phyloP scores from a whole-genome alignment of 2,888 invertebrate genomes.

The Gisinianus flammeolus region DNA sequence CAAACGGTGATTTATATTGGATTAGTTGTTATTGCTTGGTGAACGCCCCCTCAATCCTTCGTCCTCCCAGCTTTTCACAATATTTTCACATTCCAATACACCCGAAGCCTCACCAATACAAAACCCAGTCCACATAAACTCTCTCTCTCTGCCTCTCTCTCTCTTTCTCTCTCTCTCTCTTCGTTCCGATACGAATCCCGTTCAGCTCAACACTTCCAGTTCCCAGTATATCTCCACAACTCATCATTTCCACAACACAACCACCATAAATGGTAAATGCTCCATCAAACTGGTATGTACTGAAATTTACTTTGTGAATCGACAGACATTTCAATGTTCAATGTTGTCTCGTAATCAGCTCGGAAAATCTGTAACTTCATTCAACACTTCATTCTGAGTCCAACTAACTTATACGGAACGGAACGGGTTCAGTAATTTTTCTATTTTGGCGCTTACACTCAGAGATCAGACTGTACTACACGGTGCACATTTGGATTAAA shows the following conservation, averaged over 20 bases:
- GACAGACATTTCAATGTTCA: neutral
- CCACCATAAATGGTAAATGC: conserved; percentile 5
- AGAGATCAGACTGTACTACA: no score
- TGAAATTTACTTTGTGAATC: neutral
- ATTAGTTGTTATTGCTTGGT: conserved; percentile 39
- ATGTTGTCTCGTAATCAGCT: neutral
- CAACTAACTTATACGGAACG: neutral
- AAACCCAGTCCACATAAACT: no score
- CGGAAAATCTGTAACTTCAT: neutral
- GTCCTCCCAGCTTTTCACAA: conserved; percentile 13
- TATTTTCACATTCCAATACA: conserved; percentile 34
- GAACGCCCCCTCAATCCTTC: conserved; percentile 18
- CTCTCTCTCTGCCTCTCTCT: neutral
- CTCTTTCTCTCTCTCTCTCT: neutral
- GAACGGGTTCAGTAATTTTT: no score
- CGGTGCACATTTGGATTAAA: no score
- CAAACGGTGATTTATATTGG: conserved; percentile 48
- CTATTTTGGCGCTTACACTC: neutral
- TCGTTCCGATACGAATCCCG: conserved; percentile 34
- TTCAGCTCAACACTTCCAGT: conserved; percentile 25
- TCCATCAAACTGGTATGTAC: no score
- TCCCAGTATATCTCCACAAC: conserved; percentile 27
- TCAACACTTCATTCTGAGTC: neutral
- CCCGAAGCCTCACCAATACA: neutral
- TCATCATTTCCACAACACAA: conserved; percentile 22